A percentile compares a stretch with the other conserved stretches of the same genome.
Evolutionary conservation across 2,797 vertebrate genomes (phyloP).

Genomic region (Malurus leucopterus): DNA sequence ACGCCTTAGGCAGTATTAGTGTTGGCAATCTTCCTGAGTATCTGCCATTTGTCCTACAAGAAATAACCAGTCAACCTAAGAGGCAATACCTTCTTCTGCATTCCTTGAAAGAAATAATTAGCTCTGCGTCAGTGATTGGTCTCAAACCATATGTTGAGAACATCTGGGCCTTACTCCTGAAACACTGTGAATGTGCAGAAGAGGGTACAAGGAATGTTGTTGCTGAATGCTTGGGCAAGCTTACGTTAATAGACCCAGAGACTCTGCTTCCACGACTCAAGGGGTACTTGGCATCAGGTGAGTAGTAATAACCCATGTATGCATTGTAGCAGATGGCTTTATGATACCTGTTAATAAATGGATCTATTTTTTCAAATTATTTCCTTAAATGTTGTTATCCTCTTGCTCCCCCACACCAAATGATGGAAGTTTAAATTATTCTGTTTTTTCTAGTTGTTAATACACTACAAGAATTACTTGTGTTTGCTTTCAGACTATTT

Average conservation of each 20-base stretch:
- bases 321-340: neutral
- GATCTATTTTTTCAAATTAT: neutral
- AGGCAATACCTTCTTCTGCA: constrained; percentile 96
- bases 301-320: neutral
- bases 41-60: constrained; percentile 95
- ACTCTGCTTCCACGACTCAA: constrained; percentile 95
- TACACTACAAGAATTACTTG: neutral
- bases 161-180: constrained; percentile 93
- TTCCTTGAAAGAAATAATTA: constrained; percentile 98
- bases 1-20: constrained; percentile 94
- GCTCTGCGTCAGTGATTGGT: constrained; percentile 89
- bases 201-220: constrained; percentile 97
- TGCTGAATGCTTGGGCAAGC: constrained; percentile 95
- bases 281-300: constrained; percentile 94
- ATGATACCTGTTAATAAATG: neutral
- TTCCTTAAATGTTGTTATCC: neutral
- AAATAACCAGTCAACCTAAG: constrained; percentile 95
- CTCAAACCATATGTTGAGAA: constrained; percentile 96
- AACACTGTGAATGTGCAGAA: constrained; percentile 96
- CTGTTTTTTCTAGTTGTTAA: neutral
- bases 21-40: constrained; percentile 97
- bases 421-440: neutral
- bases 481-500: neutral
- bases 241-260: constrained; percentile 94
- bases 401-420: neutral